Evolutionary conservation across 2,888 invertebrate species (phyloP).

Genomic region (Drosophila barbarae): DNA sequence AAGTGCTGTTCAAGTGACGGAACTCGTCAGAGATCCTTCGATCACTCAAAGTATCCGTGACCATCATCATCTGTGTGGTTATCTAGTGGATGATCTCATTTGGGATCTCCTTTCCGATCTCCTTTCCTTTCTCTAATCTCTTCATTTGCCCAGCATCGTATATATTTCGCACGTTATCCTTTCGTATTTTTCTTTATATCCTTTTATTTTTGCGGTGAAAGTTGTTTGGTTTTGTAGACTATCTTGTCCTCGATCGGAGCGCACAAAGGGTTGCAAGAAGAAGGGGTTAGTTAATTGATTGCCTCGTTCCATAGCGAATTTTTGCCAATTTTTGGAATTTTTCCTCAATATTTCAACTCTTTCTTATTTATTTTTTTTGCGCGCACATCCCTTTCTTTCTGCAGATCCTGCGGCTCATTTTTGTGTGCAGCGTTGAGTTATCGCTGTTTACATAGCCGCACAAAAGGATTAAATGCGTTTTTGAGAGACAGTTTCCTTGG

Average conservation of each 20-base stretch:
- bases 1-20: constrained; percentile 37
- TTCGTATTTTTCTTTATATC: constrained; percentile 1
- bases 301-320: constrained; percentile 45
- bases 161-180: constrained; percentile 62
- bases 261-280: constrained; percentile 26
- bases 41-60: constrained; percentile 40
- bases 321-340: constrained; percentile 3
- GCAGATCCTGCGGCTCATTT: constrained; percentile 19
- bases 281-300: constrained; percentile 61
- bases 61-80: constrained; percentile 12
- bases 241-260: constrained; percentile 1
- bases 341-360: constrained; percentile 64
- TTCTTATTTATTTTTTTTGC: not conserved
- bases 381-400: constrained; percentile 32
- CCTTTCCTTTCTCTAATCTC: constrained; percentile 4
- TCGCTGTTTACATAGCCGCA: constrained; percentile 70
- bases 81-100: constrained; percentile 19
- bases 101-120: not conserved
- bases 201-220: constrained; percentile 59
- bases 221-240: constrained; percentile 60
- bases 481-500: constrained; percentile 48
- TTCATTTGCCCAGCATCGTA: constrained; percentile 35
- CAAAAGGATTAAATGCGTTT: constrained; percentile 71
- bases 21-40: constrained; percentile 17
- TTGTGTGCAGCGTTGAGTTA: constrained; percentile 42